Percentiles rank a stretch among this genome's conserved stretches.
Conservation (phyloP, 2,888 invertebrate genomes). For the Maniola hyperantus region DNA sequence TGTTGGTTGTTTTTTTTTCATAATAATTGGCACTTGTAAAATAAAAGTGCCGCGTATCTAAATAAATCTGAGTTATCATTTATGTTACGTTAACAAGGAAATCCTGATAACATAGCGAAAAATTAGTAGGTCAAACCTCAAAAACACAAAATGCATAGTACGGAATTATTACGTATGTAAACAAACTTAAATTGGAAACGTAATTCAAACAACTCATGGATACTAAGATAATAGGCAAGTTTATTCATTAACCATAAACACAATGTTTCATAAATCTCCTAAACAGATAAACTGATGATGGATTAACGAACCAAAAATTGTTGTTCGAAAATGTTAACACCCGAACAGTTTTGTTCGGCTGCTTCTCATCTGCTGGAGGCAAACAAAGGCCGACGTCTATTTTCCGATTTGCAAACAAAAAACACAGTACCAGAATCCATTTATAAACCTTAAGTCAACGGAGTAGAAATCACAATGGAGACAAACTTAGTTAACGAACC, state of each 20-base stretch:
- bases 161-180: background rate
- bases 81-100: background rate
- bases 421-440: conserved; percentile 31
- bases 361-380: conserved; percentile 68
- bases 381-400: conserved; percentile 57
- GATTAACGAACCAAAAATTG: conserved; percentile 56
- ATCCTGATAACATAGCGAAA: background rate
- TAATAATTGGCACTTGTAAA: too few species aligned
- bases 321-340: conserved; percentile 56
- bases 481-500: conserved; percentile 38
- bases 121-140: background rate
- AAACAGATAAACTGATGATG: conserved; percentile 49
- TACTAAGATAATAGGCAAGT: conserved; percentile 30
- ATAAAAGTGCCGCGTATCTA: too few species aligned
- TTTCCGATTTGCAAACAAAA: conserved; percentile 46
- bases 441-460: conserved; percentile 41
- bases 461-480: conserved; percentile 47
- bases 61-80: background rate
- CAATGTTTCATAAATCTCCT: conserved; percentile 39
- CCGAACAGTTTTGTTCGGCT: conserved; percentile 62
- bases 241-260: conserved; percentile 35
- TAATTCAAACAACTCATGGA: conserved; percentile 17
- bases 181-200: conserved; percentile 6
- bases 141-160: background rate
- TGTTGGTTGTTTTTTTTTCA: too few species aligned